Percentiles rank a stretch among this genome's conserved stretches.
Evolutionary conservation across 2,888 invertebrate genomes (phyloP).

Genomic region (Oxystoma pomonae): DNA sequence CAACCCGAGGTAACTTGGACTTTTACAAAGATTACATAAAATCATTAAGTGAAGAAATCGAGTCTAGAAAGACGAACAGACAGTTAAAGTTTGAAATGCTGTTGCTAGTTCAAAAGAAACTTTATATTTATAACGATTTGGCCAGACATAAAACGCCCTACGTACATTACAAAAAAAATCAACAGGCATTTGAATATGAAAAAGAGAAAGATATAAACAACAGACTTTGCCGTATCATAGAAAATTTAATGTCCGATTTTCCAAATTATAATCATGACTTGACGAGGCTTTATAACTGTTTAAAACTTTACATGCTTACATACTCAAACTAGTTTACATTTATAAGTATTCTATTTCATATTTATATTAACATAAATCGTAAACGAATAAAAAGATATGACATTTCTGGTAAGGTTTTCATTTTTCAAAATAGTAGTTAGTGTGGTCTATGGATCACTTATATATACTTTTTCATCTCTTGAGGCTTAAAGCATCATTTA

Average conservation of each 20-base stretch:
- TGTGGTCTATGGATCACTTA: too few species aligned
- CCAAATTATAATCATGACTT: conserved; percentile 53
- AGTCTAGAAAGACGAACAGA: conserved; percentile 45
- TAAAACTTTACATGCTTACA: conserved; percentile 40
- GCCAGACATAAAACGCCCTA: conserved; percentile 44
- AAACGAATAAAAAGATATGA: too few species aligned
- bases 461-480: too few species aligned
- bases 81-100: conserved; percentile 54
- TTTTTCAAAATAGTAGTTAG: too few species aligned
- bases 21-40: conserved; percentile 14
- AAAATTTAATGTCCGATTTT: conserved; percentile 57
- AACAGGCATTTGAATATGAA: conserved; percentile 54
- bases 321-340: too few species aligned
- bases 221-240: conserved; percentile 55
- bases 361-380: too few species aligned
- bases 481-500: too few species aligned
- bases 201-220: conserved; percentile 57
- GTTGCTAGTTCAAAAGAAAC: conserved; percentile 66
- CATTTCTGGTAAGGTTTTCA: too few species aligned
- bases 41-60: conserved; percentile 32
- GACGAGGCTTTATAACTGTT: conserved; percentile 50
- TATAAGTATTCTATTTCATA: too few species aligned
- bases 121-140: conserved; percentile 55
- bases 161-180: conserved; percentile 43
- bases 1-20: conserved; percentile 13